Conservation (phyloP, 2,888 invertebrate species). For the Empis livida region DNA sequence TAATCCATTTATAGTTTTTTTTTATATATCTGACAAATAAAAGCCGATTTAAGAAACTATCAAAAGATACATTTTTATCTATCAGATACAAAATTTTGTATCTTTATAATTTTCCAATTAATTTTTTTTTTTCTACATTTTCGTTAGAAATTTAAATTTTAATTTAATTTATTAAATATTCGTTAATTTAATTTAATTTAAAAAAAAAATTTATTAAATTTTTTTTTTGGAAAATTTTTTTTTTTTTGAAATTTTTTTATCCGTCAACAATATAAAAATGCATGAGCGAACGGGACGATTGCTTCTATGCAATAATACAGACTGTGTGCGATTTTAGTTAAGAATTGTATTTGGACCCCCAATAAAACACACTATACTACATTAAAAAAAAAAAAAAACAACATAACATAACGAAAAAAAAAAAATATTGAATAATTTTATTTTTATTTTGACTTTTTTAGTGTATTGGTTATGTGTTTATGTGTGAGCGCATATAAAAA, state of each 20-base stretch:
- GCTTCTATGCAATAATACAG: conserved; percentile 1
- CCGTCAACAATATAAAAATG: background rate
- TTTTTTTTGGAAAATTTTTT: background rate
- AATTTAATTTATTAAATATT: background rate
- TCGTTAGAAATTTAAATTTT: no score
- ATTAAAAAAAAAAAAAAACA: no score
- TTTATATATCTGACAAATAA: no score
- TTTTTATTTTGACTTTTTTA: no score
- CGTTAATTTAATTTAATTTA: background rate
- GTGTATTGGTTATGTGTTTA: no score
- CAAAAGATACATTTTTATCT: no score
- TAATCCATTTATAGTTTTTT: no score
- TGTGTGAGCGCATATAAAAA: no score
- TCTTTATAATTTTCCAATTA: background rate
- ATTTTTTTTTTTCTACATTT: background rate
- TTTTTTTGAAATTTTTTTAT: no score
- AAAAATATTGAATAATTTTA: no score
- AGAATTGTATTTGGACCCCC: conserved; percentile 1
- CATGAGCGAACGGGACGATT: conserved; percentile 1
- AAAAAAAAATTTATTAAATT: background rate
- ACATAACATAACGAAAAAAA: no score
- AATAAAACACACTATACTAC: background rate
- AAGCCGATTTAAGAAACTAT: background rate
- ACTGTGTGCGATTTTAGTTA: background rate
- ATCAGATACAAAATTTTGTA: no score